phyloP scores from a whole-genome alignment of 2,797 vertebrate genomes.

The Eidolon dupreanum region DNA sequence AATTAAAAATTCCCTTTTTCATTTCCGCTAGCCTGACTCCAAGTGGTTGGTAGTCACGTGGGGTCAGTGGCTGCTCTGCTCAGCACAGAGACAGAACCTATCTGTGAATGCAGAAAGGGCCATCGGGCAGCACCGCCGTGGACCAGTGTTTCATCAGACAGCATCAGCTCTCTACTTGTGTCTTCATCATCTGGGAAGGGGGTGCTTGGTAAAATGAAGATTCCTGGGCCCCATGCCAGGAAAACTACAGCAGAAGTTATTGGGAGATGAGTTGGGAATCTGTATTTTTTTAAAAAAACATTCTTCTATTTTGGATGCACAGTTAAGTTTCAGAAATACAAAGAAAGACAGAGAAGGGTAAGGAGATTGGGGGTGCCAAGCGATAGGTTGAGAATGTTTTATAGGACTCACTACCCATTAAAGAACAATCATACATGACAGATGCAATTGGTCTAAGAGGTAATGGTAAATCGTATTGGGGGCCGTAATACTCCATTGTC shows the following conservation, averaged over 20 bases:
- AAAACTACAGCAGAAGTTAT: not conserved
- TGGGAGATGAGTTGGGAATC: not conserved
- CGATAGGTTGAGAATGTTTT: not conserved
- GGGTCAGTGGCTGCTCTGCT: not conserved
- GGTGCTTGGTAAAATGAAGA: not conserved
- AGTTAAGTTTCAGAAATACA: not conserved
- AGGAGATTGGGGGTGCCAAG: not conserved
- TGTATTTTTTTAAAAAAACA: not conserved
- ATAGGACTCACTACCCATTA: not conserved
- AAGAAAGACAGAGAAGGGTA: not conserved
- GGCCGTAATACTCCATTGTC: not conserved
- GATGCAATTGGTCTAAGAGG: not conserved
- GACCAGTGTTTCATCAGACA: accelerated
- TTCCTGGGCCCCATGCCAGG: not conserved
- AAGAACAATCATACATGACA: not conserved
- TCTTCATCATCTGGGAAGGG: not conserved
- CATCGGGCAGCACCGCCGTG: not conserved
- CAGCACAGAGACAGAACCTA: accelerated
- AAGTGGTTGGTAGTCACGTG: not conserved
- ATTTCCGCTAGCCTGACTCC: not conserved
- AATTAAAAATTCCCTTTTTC: not conserved
- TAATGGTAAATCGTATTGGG: too few species aligned
- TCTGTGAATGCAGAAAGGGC: not conserved
- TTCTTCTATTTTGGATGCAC: too few species aligned
- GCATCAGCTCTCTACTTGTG: accelerated